Evolutionary conservation across 2,888 invertebrate genomes (phyloP).

Genomic region (Sclerodermus sp.): DNA sequence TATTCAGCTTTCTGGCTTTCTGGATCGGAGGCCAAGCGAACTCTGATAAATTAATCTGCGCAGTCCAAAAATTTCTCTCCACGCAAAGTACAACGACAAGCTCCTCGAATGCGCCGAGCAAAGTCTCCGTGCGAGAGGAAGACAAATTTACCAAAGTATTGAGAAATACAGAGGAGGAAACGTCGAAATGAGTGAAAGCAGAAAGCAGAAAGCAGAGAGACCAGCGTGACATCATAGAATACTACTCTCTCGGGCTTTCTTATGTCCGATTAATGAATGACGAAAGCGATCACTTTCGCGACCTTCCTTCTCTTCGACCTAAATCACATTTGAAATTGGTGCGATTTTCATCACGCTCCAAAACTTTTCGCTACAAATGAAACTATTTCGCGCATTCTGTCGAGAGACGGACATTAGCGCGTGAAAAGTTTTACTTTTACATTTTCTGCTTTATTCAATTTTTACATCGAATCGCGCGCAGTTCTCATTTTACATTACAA

Average conservation of each 20-base stretch:
- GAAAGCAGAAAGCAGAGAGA: slow-evolving; percentile 30
- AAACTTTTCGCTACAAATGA: too few species aligned
- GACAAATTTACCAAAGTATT: neutral
- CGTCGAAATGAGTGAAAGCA: slow-evolving; percentile 39
- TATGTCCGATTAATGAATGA: slow-evolving; percentile 29
- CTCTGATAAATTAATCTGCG: neutral
- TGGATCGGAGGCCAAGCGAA: neutral
- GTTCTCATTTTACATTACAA: too few species aligned
- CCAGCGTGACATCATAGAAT: slow-evolving; percentile 40
- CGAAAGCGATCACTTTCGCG: slow-evolving; percentile 7
- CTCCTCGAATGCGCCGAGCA: too few species aligned
- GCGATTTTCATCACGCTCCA: neutral
- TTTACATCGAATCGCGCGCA: too few species aligned
- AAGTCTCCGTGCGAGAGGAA: neutral
- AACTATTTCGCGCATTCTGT: too few species aligned
- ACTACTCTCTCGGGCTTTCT: slow-evolving; percentile 46
- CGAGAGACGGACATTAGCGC: too few species aligned
- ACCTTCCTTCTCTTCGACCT: too few species aligned
- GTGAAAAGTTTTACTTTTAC: too few species aligned
- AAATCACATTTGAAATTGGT: neutral
- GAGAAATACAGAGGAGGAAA: neutral
- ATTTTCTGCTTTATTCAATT: too few species aligned
- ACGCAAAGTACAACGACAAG: too few species aligned
- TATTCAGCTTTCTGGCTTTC: neutral
- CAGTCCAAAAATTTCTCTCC: too few species aligned